Evolutionary conservation across 2,797 vertebrate species (phyloP), one percentile per base, ranked within the genome.

Genomic region (Danio kyathit): DNA sequence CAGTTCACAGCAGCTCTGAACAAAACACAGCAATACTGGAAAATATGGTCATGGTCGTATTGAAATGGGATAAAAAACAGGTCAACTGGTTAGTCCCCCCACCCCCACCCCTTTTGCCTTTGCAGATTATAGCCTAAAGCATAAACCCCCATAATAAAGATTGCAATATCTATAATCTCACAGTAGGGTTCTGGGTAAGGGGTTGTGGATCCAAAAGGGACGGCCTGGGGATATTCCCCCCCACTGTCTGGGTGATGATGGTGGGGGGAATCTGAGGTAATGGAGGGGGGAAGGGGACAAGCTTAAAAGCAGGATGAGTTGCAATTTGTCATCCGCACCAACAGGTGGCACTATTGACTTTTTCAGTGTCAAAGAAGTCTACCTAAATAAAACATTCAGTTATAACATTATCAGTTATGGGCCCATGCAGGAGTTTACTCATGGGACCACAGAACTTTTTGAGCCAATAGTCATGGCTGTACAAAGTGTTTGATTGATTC

Each of bases 91-190:
- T 85, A 63, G 72, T 66, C 67, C 65, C 19, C 66, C 61, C 52
- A 75, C 60, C 60, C 65, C 46, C 21, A 7, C 60, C 74, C 43
- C 59, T 41, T 75, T 67, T 76, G 74, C 74, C 48, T 79, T 79
- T 70, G 60, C 72, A 79, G 84, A 88, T 91, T 86, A 88, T 16
- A n/a, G 84, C 88, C 88, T 85, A 80, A 61, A 86, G 86, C 87
- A 88, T 87, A 88, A 89, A 90, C 79, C 80, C 80, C 81, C 84
- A 87, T 86, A 80, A 83, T 78, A 84, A 88, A 82, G n/a, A 84
- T 78, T 84, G 83, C 49, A 76, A 87, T 70, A 78, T 88, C 78
- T 81, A 72, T 89, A 87, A 89, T 86, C 86, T 86, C 84, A 79
- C 76, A 71, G 78, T 83, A 80, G 82, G 84, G 80, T 83, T 69